Conservation (phyloP, 2,113 vertebrate genomes). For the Chiloscyllium plagiosum region DNA sequence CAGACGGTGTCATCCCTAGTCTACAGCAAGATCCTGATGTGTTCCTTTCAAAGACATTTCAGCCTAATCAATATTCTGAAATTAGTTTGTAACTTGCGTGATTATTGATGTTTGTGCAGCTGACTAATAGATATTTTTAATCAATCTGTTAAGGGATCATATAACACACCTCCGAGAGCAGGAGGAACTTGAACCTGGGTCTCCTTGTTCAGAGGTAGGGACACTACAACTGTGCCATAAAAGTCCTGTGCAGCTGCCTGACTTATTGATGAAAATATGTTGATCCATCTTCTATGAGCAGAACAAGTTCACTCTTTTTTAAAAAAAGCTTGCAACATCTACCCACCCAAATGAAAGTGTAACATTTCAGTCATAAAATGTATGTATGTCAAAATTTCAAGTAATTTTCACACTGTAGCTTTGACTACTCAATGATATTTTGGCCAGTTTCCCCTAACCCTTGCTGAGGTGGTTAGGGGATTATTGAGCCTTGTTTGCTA, state of each 20-base stretch:
- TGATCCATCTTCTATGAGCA: neutral
- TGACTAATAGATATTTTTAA: neutral
- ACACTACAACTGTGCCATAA: too few relatives aligned
- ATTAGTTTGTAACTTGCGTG: neutral
- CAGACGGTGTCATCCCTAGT: too few relatives aligned
- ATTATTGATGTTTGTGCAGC: neutral
- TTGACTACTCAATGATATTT: neutral
- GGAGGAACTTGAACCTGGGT: too few relatives aligned
- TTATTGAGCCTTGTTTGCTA: neutral
- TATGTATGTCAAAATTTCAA: neutral
- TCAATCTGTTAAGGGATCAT: too few relatives aligned
- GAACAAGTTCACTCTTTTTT: neutral
- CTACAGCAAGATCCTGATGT: too few relatives aligned
- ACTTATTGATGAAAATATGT: neutral
- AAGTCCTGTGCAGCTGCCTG: neutral
- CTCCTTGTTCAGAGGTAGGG: too few relatives aligned
- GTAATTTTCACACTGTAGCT: neutral
- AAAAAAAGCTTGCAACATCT: neutral
- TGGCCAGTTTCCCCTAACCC: neutral
- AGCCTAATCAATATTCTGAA: neutral
- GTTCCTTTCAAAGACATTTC: too few relatives aligned
- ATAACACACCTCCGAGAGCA: too few relatives aligned
- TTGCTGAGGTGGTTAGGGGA: neutral
- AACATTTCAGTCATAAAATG: neutral
- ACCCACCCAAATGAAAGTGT: neutral